Evolutionary conservation across 2,797 vertebrate genomes (phyloP), one percentile per base, ranked within the genome.

Genomic region (Halcyon smyrnensis): DNA sequence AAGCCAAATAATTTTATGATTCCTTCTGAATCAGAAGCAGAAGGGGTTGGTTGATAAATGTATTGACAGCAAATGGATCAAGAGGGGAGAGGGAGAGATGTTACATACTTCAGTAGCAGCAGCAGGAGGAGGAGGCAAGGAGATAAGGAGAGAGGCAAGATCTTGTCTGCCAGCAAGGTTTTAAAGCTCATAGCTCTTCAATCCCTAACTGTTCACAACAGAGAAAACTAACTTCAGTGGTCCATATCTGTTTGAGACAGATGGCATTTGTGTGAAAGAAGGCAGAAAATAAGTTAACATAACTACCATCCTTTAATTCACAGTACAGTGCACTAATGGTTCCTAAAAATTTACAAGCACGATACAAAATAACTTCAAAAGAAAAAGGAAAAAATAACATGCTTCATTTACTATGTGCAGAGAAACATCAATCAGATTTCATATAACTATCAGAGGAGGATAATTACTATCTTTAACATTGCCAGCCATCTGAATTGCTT

Each of bases 391-490:
- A 68, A 89, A 63, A 88, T 54, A 83, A 13, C 36, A 63, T 51
- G 41, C 62, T 84, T 93, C 23, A 84, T 92, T 80, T 87, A 41
- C 54, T 80, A 34, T 43, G 37, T 51, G 77, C 59, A 62, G 74
- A 80, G 59, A 43, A 76, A 73, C 79, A 87, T 57, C 70, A 81
- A 43, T 87, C 59, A 87, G 48, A 68, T 84, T 90, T 77, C 53
- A 54, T 48, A 39, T 32, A 84, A 76, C 76, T 63, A 81, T 48
- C 64, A 87, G 53, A 87, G n/a, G 11, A 83, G 37, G 48, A 76
- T 84, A 95, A 90, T 90, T 90, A 48, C 73, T 86, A 54, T 79
- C 63, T 90, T 76, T 70, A 84, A 77, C 48, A 90, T 9, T 68
- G 48, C 28, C 80, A 90, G 65, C 60, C 74, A 76, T 71, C 32